These are phyloP conservation scores for Laupala kohalensis DNA, from an alignment of 1,140 invertebrate species.

Conservation along the genomic window DNA sequence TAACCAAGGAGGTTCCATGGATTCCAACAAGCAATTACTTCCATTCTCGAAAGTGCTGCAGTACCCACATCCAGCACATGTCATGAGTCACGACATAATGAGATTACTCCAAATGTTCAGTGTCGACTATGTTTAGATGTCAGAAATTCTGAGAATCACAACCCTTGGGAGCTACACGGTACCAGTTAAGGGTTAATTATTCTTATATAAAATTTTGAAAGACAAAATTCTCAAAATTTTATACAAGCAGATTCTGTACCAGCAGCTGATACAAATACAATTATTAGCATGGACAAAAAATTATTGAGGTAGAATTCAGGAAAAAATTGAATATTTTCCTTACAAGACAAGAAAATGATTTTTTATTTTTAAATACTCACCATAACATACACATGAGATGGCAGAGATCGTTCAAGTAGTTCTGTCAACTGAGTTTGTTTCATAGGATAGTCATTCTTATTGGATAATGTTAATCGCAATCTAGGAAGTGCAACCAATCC, in stretches of 20 bases:
- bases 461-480: conserved; percentile 41
- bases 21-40: too few species aligned
- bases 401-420: conserved; percentile 37
- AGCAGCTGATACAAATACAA: background rate
- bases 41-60: too few species aligned
- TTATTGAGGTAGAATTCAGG: background rate
- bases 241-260: background rate
- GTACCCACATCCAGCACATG: too few species aligned
- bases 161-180: too few species aligned
- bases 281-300: background rate
- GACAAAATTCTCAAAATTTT: background rate
- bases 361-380: conserved; percentile 21
- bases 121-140: too few species aligned
- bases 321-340: background rate
- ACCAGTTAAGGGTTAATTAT: too few species aligned
- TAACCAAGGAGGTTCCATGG: too few species aligned
- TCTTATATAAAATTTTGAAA: background rate
- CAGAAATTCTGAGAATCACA: too few species aligned
- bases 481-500: conserved; percentile 54
- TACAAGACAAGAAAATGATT: background rate
- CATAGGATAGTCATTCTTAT: conserved; percentile 28
- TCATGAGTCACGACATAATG: too few species aligned
- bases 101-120: too few species aligned
- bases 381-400: conserved; percentile 45
- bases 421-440: conserved; percentile 32